A percentile compares a stretch with the other conserved stretches of the same genome.
phyloP scores from a whole-genome alignment of 1,140 invertebrate species.

The Hydropsyche tenuis region DNA sequence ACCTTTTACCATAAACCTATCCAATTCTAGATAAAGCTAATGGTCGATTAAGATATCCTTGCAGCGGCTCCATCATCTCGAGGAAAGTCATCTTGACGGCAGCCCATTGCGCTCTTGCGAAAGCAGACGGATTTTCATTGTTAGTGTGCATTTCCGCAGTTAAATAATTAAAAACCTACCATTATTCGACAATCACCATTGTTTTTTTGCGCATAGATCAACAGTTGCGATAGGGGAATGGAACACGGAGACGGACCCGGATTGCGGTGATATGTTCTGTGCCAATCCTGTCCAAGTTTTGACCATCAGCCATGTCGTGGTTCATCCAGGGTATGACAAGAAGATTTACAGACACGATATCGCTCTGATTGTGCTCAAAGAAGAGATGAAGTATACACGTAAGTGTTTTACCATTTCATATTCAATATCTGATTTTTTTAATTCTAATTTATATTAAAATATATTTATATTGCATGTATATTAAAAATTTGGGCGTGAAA shows the following conservation, averaged over 20 bases:
- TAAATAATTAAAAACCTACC: no score
- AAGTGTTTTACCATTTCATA: slow-evolving; percentile 47
- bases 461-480: no score
- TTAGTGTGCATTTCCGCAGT: slow-evolving; percentile 53
- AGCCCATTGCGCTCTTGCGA: slow-evolving; percentile 74
- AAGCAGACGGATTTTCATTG: slow-evolving; percentile 72
- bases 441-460: no score
- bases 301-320: slow-evolving; percentile 69
- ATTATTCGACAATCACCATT: no score
- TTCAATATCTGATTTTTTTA: no score
- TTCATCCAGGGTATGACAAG: slow-evolving; percentile 73
- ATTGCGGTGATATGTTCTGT: slow-evolving; percentile 73
- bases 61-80: slow-evolving; percentile 72
- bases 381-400: slow-evolving; percentile 73
- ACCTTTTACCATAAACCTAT: no score
- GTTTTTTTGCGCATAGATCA: slow-evolving; percentile 54
- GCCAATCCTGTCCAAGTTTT: slow-evolving; percentile 69
- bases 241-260: slow-evolving; percentile 67
- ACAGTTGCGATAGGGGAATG: slow-evolving; percentile 72
- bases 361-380: slow-evolving; percentile 69
- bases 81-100: slow-evolving; percentile 70
- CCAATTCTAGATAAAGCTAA: slow-evolving; percentile 65
- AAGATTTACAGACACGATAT: slow-evolving; percentile 73
- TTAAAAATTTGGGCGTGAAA: no score
- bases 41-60: slow-evolving; percentile 69